phyloP scores from a whole-genome alignment of 2,888 invertebrate genomes.

The Sisyra nigra region DNA sequence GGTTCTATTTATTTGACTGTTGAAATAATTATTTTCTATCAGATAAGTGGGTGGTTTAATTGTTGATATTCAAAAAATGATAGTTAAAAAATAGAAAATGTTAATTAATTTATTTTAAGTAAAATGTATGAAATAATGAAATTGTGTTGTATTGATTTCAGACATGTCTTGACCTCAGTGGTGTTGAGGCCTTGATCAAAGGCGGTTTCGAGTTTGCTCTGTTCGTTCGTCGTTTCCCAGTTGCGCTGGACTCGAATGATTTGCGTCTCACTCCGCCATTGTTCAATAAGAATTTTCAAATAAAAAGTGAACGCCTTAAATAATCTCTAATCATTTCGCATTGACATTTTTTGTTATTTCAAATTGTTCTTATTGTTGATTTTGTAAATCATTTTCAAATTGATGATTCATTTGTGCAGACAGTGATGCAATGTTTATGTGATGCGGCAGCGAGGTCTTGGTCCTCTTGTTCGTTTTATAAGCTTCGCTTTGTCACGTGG shows the following conservation, averaged over 20 bases:
- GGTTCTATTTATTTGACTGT: not conserved
- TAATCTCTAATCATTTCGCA: too few species aligned
- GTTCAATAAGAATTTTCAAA: constrained; percentile 6
- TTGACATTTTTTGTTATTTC: too few species aligned
- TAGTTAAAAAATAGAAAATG: too few species aligned
- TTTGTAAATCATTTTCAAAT: too few species aligned
- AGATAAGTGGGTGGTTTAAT: too few species aligned
- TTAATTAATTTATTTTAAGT: too few species aligned
- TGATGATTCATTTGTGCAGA: too few species aligned
- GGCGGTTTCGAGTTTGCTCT: constrained; percentile 22
- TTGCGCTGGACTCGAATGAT: constrained; percentile 6
- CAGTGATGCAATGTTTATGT: constrained; percentile 28
- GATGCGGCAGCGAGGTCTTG: constrained; percentile 22
- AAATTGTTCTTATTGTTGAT: too few species aligned
- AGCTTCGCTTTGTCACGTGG: constrained; percentile 23
- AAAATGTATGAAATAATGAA: too few species aligned
- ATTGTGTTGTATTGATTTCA: constrained; percentile 2
- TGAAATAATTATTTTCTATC: too few species aligned
- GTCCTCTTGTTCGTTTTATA: constrained; percentile 22
- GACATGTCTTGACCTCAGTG: constrained; percentile 11
- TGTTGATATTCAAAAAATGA: too few species aligned
- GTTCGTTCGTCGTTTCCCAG: constrained; percentile 16
- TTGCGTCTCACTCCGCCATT: constrained; percentile 8
- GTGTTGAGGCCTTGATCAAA: constrained; percentile 19
- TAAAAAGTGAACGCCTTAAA: constrained; percentile 1